Base-by-base conservation (phyloP, 1,140 invertebrate species). In the Papilio xuthus region DNA sequence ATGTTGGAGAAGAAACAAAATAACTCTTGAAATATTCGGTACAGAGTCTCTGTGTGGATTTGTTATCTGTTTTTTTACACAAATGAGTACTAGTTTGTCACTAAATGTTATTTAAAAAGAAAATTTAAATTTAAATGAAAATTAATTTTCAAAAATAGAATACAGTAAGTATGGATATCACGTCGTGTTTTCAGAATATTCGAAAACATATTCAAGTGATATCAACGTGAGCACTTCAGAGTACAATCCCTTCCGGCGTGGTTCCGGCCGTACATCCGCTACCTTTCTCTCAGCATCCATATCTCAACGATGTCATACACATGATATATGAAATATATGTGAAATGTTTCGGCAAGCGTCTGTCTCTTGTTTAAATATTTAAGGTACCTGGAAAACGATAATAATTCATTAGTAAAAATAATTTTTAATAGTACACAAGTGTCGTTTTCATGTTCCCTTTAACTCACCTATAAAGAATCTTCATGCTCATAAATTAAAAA, bases 131-230 rank as follows among this genome's bases (percentile, higher is more conserved):
- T 56, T 56, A 7, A n/a, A n/a, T n/a, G n/a, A 20, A 8, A 56
- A 23, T 9, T 23, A 12, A 6, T 8, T 20, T n/a, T 56, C n/a
- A n/a, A n/a, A n/a, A n/a, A n/a, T 12, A 42, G 8, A 1, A 42
- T 42, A 47, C 12, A 26, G 28, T n/a, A 15, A 13, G 26, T 28
- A 50, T 50, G 1, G 18, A 2, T 13, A 15, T 67, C n/a, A 67
- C 60, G 26, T 13, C 12, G 10, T 32, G 26, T 67, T 18, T 67
- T 67, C 60, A 67, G 26, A 67, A 28, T 67, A 4, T 67, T 67
- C 60, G 32, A 67, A 67, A 67, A 67, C 60, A 67, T 67, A 67
- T 67, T 67, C 26, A 13, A 67, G 26, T 28, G 26, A 67, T 67
- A 67, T 32, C 26, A 15, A 67, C 13, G 26, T 18, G 13, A 67